These are phyloP conservation scores for Leucophenga varia DNA, from an alignment of 1,140 invertebrate genomes.

Conservation along the genomic window DNA sequence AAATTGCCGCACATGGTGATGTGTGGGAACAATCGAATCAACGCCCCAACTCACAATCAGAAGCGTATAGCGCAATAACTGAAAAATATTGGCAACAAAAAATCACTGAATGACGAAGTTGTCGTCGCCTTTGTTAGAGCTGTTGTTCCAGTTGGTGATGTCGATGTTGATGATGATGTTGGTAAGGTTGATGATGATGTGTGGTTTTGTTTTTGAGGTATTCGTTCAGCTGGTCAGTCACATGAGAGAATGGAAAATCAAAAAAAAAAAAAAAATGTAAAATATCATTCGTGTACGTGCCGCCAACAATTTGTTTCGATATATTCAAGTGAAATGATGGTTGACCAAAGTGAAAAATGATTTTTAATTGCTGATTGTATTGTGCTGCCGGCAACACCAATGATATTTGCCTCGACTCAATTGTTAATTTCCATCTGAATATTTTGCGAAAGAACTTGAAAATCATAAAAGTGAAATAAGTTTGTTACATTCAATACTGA, in stretches of 20 bases:
- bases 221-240: conserved; percentile 8
- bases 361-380: conserved; percentile 7
- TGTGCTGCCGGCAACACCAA: too few species aligned
- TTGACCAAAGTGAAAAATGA: conserved; percentile 17
- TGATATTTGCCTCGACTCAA: too few species aligned
- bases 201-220: conserved; percentile 34
- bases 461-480: too few species aligned
- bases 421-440: too few species aligned
- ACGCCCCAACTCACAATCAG: too few species aligned
- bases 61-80: conserved; percentile 14
- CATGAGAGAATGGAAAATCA: neutral
- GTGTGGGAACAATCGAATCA: too few species aligned
- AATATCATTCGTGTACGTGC: too few species aligned
- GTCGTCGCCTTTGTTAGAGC: neutral
- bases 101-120: conserved; percentile 33
- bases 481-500: too few species aligned
- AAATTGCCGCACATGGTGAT: too few species aligned
- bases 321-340: conserved; percentile 10
- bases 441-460: too few species aligned
- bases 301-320: too few species aligned
- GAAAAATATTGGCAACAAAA: conserved; percentile 42
- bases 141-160: neutral
- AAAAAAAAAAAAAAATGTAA: neutral
- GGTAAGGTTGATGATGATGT: conserved; percentile 41
- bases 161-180: neutral